These are phyloP conservation scores for Grapholita molesta DNA, from an alignment of 1,140 invertebrate species.

Conservation along the genomic window DNA sequence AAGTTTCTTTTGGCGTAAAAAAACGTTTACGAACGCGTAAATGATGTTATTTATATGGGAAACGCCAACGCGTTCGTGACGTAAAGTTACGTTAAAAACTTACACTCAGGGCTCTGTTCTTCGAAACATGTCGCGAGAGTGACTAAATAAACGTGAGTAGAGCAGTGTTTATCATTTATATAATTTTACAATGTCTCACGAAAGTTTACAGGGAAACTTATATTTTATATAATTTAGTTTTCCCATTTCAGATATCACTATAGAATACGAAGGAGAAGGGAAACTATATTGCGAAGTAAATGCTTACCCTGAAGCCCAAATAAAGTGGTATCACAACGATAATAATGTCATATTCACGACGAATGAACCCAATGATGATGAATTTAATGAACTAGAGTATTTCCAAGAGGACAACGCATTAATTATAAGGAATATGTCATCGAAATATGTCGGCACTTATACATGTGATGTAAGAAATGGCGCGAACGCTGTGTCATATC, in stretches of 20 bases:
- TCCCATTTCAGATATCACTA: conserved; percentile 26
- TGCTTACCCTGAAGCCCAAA: conserved; percentile 28
- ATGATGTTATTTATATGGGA: too few relatives aligned
- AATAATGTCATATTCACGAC: not conserved
- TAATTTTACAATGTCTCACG: too few relatives aligned
- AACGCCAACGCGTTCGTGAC: too few relatives aligned
- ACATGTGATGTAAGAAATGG: conserved; percentile 30
- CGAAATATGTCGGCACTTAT: conserved; percentile 24
- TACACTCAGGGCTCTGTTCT: too few relatives aligned
- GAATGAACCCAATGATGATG: not conserved
- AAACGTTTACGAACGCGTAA: too few relatives aligned
- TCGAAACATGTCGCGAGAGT: too few relatives aligned
- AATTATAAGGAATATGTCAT: conserved; percentile 28
- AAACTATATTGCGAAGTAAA: conserved; percentile 31
- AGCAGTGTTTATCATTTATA: too few relatives aligned
- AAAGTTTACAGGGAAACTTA: too few relatives aligned
- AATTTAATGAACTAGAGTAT: not conserved
- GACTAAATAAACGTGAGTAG: too few relatives aligned
- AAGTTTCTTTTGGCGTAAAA: too few relatives aligned
- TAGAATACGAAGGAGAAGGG: conserved; percentile 26
- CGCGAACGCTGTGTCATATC: conserved; percentile 19
- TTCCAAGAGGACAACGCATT: conserved; percentile 14
- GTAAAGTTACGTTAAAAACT: too few relatives aligned
- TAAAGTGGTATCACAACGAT: conserved; percentile 28
- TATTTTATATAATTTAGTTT: not conserved